Evolutionary conservation across 2,888 invertebrate genomes (phyloP).

Genomic region (Herminia tarsipennalis): DNA sequence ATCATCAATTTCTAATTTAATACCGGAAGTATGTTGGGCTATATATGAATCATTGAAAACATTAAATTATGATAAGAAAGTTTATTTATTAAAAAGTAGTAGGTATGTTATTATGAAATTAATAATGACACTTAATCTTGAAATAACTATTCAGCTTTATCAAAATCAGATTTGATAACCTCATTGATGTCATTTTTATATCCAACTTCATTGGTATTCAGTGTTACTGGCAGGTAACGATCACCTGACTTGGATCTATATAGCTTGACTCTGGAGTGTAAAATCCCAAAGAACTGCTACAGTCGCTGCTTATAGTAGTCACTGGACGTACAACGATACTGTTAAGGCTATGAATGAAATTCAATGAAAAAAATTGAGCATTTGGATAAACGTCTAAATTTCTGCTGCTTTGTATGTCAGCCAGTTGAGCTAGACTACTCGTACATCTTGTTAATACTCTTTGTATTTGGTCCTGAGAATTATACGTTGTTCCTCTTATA

Average conservation of each 20-base stretch:
- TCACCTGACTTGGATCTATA: neutral
- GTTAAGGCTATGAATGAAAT: no score
- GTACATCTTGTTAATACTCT: no score
- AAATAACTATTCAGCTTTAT: neutral
- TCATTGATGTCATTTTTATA: neutral
- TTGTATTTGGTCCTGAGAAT: no score
- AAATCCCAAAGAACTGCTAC: constrained; percentile 7
- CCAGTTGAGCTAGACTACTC: no score
- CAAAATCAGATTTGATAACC: neutral
- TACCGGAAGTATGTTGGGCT: constrained; percentile 45
- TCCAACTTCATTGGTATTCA: neutral
- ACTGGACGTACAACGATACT: no score
- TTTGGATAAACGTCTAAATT: no score
- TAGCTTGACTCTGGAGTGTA: neutral
- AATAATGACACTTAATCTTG: no score
- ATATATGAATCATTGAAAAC: constrained; percentile 25
- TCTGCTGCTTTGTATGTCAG: no score
- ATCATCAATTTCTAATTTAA: constrained; percentile 38
- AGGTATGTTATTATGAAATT: no score
- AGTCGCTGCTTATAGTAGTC: no score
- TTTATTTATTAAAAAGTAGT: neutral
- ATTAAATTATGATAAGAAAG: constrained; percentile 11
- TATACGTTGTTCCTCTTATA: no score
- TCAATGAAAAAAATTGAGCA: no score
- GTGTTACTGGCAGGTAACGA: neutral